Base-by-base conservation (phyloP, 1,140 invertebrate species). In the Bombus waltoni region DNA sequence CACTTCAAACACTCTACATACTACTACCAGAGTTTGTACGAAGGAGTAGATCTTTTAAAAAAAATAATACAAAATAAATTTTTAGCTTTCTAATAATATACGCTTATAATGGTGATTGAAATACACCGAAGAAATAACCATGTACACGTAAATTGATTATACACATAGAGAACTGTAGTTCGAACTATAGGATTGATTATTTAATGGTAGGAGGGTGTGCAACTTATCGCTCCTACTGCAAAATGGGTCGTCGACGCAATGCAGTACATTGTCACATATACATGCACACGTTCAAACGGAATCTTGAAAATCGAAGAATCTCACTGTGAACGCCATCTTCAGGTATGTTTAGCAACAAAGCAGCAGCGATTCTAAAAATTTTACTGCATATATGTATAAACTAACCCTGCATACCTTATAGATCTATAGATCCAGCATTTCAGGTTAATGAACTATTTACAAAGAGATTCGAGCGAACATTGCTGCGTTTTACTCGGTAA, bases 191-290 rank as follows among this genome's bases (percentile, higher is more conserved):
- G 77, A 93, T 93, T 92, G 93, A 93, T 93, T 93, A 92, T 93
- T 93, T 92, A 92, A 91, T 72, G 72, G 87, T 65, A 85, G 78
- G 59, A 83, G 89, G 65, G 88, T 44, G 88, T 83, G 88, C 88
- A 83, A 91, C 89, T 92, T 91, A 87, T 87, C 88, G 87, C 85
- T 91, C 88, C 83, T 89, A 87, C 91, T 92, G 88, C 84, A 92
- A 93, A 93, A 93, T 93, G 91, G 93, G 93, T 93, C 93, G 92
- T 75, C 91, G 93, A 93, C 93, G 93, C 93, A 94, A 92, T 94
- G 93, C 92, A 89, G 93, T 92, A 93, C 74, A 83, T 86, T 87
- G 85, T 62, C 76, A 53, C 81, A 22, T 72, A 78, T 18, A 70
- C 15, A 62, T 59, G n/a, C n/a, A 65, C 59, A 75, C 80, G 32